Evolutionary conservation across 1,140 invertebrate genomes (phyloP).

Genomic region (Globodera rostochiensis): DNA sequence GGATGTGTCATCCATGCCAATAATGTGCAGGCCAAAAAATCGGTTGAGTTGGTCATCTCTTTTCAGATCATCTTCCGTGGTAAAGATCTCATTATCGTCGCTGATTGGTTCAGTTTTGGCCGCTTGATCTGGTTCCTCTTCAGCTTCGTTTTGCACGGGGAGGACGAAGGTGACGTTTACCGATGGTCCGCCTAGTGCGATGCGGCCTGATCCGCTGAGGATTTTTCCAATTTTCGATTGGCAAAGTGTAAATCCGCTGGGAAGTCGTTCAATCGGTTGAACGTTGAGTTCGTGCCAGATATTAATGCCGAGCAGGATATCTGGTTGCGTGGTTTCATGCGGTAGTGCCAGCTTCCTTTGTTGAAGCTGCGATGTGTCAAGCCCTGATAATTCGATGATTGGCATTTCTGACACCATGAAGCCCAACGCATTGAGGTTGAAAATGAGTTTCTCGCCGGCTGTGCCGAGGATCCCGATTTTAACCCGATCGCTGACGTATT

Average conservation of each 20-base stretch:
- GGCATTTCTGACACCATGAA: background rate
- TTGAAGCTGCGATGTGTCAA: background rate
- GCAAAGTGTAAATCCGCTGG: constrained; percentile 3
- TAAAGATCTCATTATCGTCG: too few relatives aligned
- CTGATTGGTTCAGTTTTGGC: too few relatives aligned
- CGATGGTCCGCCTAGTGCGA: background rate
- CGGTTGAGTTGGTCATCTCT: background rate
- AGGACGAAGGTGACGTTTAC: too few relatives aligned
- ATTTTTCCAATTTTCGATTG: background rate
- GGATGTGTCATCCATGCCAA: background rate
- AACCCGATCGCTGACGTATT: background rate
- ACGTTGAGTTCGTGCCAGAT: background rate
- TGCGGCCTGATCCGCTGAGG: background rate
- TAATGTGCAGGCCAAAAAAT: background rate
- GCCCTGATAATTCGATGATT: background rate
- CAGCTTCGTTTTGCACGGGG: too few relatives aligned
- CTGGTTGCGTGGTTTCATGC: background rate
- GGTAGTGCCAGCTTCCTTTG: background rate
- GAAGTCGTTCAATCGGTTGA: background rate
- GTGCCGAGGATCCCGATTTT: background rate
- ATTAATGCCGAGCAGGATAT: constrained; percentile 4
- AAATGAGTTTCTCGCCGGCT: background rate
- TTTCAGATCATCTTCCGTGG: background rate
- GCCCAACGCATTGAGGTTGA: background rate
- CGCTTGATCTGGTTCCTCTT: too few relatives aligned